These are phyloP conservation scores for Parotia lawesii DNA, from an alignment of 2,113 vertebrate genomes.

Conservation along the genomic window DNA sequence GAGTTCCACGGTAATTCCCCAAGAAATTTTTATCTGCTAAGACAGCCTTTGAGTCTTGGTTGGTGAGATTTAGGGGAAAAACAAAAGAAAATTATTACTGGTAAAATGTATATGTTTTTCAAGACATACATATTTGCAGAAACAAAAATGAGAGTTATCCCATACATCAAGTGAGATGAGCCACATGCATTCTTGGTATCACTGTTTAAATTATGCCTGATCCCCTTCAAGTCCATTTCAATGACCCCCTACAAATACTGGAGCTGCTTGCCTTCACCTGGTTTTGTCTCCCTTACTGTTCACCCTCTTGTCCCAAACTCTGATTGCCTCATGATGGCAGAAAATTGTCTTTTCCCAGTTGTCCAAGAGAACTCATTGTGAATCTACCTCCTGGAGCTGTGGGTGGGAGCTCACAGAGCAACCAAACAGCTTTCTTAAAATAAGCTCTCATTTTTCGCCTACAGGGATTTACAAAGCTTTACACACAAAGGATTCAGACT, in stretches of 20 bases:
- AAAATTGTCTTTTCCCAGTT: neutral
- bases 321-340: neutral
- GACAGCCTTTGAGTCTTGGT: neutral
- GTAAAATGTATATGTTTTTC: neutral
- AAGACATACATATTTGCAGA: neutral
- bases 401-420: neutral
- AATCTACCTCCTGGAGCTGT: neutral
- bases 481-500: neutral
- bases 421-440: neutral
- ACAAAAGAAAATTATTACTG: neutral
- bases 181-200: neutral
- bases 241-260: neutral
- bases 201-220: neutral
- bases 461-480: neutral
- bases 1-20: neutral
- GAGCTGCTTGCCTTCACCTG: neutral
- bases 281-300: neutral
- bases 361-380: rapidly evolving
- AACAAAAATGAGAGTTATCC: neutral
- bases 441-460: neutral
- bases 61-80: neutral
- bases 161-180: neutral
- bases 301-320: neutral
- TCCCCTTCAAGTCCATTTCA: neutral
- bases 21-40: neutral